Evolutionary conservation across 2,888 invertebrate species (phyloP).

Genomic region (Cosmopolites sordidus): DNA sequence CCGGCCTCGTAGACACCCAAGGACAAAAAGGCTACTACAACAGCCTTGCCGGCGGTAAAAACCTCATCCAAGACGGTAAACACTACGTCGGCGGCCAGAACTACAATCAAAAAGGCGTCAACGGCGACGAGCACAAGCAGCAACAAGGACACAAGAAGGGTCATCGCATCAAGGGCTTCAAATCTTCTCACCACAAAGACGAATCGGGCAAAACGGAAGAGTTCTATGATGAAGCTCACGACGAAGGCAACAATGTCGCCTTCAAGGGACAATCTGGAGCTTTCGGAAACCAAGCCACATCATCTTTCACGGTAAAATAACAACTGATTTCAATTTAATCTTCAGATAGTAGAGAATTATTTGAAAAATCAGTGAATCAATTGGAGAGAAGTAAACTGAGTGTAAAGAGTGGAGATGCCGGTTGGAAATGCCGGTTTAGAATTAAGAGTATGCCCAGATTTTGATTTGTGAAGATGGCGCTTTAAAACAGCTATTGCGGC

Average conservation of each 20-base stretch:
- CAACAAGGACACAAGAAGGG: constrained; percentile 61
- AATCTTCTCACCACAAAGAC: constrained; percentile 62
- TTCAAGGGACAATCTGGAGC: constrained; percentile 56
- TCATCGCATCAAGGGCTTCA: constrained; percentile 62
- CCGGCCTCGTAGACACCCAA: constrained; percentile 45
- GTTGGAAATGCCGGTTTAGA: too few species aligned
- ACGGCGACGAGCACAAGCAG: constrained; percentile 55
- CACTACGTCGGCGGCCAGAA: constrained; percentile 57
- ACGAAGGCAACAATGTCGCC: constrained; percentile 58
- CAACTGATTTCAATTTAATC: too few species aligned
- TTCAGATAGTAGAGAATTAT: too few species aligned
- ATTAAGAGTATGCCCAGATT: too few species aligned
- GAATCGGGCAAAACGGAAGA: constrained; percentile 62
- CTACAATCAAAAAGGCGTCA: constrained; percentile 57
- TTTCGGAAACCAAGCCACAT: constrained; percentile 56
- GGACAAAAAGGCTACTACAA: constrained; percentile 54
- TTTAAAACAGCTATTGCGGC: too few species aligned
- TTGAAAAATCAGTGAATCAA: too few species aligned
- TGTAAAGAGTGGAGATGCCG: too few species aligned
- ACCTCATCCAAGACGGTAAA: constrained; percentile 58
- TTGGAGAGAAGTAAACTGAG: too few species aligned
- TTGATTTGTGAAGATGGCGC: too few species aligned
- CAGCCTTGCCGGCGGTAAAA: constrained; percentile 57
- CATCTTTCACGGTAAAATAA: constrained; percentile 52
- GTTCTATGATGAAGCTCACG: constrained; percentile 62